Evolutionary conservation across 1,140 invertebrate genomes (phyloP).

Genomic region (Bombus vancouverensis): DNA sequence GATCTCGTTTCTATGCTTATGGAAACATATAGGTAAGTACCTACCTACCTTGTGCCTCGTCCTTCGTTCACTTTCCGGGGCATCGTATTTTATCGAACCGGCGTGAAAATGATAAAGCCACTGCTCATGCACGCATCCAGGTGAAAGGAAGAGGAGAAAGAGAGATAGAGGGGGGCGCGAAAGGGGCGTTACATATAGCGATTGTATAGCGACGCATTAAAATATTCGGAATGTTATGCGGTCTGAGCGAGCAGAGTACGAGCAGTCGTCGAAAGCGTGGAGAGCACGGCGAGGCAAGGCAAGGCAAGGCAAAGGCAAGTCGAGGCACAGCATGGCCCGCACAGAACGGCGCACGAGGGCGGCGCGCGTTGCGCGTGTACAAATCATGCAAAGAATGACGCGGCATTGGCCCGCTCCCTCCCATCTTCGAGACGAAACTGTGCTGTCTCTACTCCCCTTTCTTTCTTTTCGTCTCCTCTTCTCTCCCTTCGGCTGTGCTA

Average conservation of each 20-base stretch:
- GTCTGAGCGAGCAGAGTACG: neutral
- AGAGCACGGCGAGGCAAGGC: neutral
- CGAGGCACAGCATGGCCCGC: constrained; percentile 68
- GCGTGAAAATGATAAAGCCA: neutral
- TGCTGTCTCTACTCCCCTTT: constrained; percentile 19
- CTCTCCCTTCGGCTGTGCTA: constrained; percentile 40
- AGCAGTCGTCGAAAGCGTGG: constrained; percentile 56
- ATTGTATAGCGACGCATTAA: constrained; percentile 71
- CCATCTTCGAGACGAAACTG: constrained; percentile 14
- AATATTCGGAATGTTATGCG: constrained; percentile 75
- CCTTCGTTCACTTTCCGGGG: neutral
- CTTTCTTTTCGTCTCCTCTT: constrained; percentile 22
- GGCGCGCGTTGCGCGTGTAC: constrained; percentile 75
- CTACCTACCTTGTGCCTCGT: neutral
- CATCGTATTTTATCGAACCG: neutral
- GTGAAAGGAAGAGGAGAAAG: neutral
- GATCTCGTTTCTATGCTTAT: neutral
- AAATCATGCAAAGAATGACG: constrained; percentile 81
- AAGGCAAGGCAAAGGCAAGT: constrained; percentile 6
- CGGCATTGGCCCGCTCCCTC: constrained; percentile 66
- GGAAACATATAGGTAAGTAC: no score
- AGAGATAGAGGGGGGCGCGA: constrained; percentile 33
- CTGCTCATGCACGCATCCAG: no score
- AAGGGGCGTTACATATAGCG: constrained; percentile 71
- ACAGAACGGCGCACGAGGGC: constrained; percentile 69